These are phyloP conservation scores for Desoria tigrina DNA, from an alignment of 2,888 invertebrate genomes.

Conservation along the genomic window DNA sequence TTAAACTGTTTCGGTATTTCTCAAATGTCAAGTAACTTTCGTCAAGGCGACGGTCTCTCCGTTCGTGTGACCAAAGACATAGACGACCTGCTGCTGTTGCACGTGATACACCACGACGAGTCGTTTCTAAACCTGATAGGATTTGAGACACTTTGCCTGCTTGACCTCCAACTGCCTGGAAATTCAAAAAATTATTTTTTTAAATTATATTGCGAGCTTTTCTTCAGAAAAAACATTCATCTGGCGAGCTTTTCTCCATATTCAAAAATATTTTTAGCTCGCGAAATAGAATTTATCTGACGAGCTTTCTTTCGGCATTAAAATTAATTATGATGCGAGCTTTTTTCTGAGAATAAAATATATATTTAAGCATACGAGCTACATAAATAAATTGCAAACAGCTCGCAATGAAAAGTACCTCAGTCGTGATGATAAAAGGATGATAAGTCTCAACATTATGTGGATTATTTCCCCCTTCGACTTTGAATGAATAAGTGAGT, in stretches of 20 bases:
- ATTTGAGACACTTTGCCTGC: constrained; percentile 57
- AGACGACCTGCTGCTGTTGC: constrained; percentile 80
- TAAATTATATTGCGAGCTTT: too few species aligned
- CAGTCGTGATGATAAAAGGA: constrained; percentile 84
- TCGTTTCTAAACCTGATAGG: constrained; percentile 76
- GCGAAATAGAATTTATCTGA: too few species aligned
- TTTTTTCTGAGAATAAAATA: too few species aligned
- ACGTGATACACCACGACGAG: constrained; percentile 76
- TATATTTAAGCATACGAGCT: too few species aligned
- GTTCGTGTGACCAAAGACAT: constrained; percentile 69
- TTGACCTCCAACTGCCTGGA: constrained; percentile 42
- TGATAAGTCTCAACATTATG: constrained; percentile 82
- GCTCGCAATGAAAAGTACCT: too few species aligned
- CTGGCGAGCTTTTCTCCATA: too few species aligned
- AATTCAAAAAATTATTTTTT: constrained; percentile 2
- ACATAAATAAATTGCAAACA: too few species aligned
- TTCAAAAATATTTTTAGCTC: too few species aligned
- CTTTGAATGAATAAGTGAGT: constrained; percentile 77
- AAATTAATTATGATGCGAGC: too few species aligned
- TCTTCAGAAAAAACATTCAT: too few species aligned
- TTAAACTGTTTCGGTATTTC: constrained; percentile 77
- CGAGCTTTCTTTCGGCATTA: too few species aligned
- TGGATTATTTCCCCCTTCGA: constrained; percentile 82
- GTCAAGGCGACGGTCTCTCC: constrained; percentile 73
- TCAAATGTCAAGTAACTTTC: constrained; percentile 76